Evolutionary conservation across 2,888 invertebrate genomes (phyloP).

Genomic region (Doris montereyensis): DNA sequence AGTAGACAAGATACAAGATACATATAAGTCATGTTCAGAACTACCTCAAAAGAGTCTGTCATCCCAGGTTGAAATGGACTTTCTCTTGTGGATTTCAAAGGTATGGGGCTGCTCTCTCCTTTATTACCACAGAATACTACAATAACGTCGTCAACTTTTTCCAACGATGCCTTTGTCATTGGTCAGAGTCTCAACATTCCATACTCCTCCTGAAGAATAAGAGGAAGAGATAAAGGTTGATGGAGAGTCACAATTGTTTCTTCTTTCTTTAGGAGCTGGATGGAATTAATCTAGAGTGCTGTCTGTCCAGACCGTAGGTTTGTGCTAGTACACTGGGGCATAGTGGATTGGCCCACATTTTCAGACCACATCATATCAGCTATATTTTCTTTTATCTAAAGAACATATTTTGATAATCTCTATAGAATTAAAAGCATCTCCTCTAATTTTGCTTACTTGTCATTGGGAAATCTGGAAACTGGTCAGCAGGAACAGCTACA

Average conservation of each 20-base stretch:
- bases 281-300: too few relatives aligned
- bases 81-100: constrained; percentile 47
- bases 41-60: constrained; percentile 55
- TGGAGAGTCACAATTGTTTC: too few relatives aligned
- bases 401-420: too few relatives aligned
- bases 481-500: constrained; percentile 53
- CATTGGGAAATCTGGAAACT: constrained; percentile 49
- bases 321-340: too few relatives aligned
- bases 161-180: constrained; percentile 54
- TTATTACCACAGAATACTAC: constrained; percentile 62
- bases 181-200: constrained; percentile 57
- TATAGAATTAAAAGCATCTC: not conserved
- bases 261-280: too few relatives aligned
- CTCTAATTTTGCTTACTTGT: constrained; percentile 48
- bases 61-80: constrained; percentile 58
- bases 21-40: too few relatives aligned
- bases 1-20: too few relatives aligned
- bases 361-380: too few relatives aligned
- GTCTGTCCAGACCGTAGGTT: too few relatives aligned
- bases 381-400: too few relatives aligned
- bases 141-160: constrained; percentile 51
- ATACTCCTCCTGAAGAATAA: constrained; percentile 57
- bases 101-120: constrained; percentile 54
- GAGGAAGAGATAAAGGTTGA: too few relatives aligned
- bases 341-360: too few relatives aligned